Conservation (phyloP, 53 echinoderm and acorn worm species). For the Paracentrotus lividus region DNA sequence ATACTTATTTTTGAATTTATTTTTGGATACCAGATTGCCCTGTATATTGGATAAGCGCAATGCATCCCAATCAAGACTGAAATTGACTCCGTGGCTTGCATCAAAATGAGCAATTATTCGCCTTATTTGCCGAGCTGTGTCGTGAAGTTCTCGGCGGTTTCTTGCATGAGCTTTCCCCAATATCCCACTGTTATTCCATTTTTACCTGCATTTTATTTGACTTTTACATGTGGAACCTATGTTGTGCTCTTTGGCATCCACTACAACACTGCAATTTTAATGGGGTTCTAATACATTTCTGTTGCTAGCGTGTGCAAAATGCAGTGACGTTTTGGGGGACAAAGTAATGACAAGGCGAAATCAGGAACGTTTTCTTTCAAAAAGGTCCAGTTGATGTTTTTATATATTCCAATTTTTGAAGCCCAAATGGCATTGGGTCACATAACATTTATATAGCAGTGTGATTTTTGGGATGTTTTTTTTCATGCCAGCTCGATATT, state of each 20-base stretch:
- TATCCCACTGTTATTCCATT: not conserved
- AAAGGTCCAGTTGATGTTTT: too few species aligned
- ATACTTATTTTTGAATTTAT: too few species aligned
- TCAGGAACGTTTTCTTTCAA: not conserved
- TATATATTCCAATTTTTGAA: too few species aligned
- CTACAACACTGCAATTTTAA: not conserved
- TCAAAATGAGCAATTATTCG: conserved; percentile 43
- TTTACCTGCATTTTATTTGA: not conserved
- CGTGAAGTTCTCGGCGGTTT: not conserved
- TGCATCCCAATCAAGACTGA: not conserved
- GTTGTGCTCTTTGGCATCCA: not conserved
- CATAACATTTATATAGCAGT: too few species aligned
- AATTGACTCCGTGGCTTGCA: conserved; percentile 38
- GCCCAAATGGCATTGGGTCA: too few species aligned
- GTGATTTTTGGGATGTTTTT: too few species aligned
- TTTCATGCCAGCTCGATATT: not conserved
- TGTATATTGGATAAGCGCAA: too few species aligned
- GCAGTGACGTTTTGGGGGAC: not conserved
- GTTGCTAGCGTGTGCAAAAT: not conserved
- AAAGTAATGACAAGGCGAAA: not conserved
- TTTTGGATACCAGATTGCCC: too few species aligned
- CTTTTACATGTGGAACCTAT: not conserved
- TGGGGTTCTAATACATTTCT: not conserved
- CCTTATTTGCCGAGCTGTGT: conserved; percentile 46
- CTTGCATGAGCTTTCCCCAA: conserved; percentile 37